These are phyloP conservation scores for Battus philenor DNA, from an alignment of 1,140 invertebrate species.

Conservation along the genomic window DNA sequence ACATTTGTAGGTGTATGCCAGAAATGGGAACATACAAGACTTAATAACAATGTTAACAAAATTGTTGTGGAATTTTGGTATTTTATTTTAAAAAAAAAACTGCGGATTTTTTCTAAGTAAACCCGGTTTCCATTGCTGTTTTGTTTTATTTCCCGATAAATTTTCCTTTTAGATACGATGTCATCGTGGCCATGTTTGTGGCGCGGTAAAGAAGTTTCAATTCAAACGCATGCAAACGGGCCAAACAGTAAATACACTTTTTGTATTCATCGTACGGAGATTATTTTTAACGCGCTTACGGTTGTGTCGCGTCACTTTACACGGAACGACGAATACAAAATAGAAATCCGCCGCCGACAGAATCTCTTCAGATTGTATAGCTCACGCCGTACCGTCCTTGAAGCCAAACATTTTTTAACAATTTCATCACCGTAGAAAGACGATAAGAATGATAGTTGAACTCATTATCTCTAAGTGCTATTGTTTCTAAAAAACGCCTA, in stretches of 20 bases:
- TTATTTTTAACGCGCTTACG: conserved; percentile 38
- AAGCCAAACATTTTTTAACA: conserved; percentile 39
- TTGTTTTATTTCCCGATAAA: no score
- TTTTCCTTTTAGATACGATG: no score
- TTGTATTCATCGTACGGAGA: conserved; percentile 30
- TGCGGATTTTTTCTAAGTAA: no score
- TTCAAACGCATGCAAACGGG: conserved; percentile 23
- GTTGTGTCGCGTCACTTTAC: conserved; percentile 26
- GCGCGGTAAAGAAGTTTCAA: conserved; percentile 5
- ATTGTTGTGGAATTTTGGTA: no score
- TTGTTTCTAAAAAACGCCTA: neutral
- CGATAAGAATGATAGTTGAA: conserved; percentile 6
- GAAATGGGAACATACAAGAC: no score
- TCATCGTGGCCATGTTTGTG: conserved; percentile 2
- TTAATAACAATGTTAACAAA: no score
- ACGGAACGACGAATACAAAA: conserved; percentile 30
- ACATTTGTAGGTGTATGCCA: no score
- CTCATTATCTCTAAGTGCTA: neutral
- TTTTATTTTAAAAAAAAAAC: no score
- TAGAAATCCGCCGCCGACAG: conserved; percentile 20
- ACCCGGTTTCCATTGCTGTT: no score
- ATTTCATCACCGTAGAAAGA: conserved; percentile 29
- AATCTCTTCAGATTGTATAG: conserved; percentile 62
- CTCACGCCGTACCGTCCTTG: conserved; percentile 38
- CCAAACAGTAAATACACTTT: conserved; percentile 31